These are phyloP conservation scores for Oncopeltus fasciatus DNA, from an alignment of 1,140 invertebrate species.

Conservation along the genomic window DNA sequence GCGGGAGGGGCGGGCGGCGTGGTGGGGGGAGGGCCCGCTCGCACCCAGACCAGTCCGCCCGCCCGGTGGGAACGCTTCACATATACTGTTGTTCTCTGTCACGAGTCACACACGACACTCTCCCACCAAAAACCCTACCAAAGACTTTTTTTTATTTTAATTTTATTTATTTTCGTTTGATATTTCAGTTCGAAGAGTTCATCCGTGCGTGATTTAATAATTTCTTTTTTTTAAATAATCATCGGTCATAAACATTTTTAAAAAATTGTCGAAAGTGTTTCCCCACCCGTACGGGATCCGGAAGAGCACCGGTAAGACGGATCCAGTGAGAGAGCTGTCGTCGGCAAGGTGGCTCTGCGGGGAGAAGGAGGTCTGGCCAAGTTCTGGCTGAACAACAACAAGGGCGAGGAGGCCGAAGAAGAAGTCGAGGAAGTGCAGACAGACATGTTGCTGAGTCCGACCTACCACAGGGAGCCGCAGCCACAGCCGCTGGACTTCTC, in stretches of 20 bases:
- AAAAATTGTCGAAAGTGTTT: no score
- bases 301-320: no score
- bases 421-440: no score
- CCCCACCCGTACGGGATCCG: no score
- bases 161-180: no score
- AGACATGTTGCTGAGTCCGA: conserved; percentile 22
- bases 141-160: no score
- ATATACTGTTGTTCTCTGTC: no score
- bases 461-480: conserved; percentile 18
- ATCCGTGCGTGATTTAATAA: no score
- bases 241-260: no score
- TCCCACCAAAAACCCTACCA: not conserved
- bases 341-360: not conserved
- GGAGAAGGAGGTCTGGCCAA: conserved; percentile 13
- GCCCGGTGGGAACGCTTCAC: not conserved
- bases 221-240: no score
- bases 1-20: not conserved
- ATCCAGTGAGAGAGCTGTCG: no score
- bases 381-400: conserved; percentile 25
- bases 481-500: conserved; percentile 24
- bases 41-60: not conserved
- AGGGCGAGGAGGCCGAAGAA: conserved; percentile 18
- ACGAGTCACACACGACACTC: not conserved
- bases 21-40: not conserved
- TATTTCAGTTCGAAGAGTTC: no score